A percentile compares a stretch with the other conserved stretches of the same genome.
phyloP scores from a whole-genome alignment of 2,888 invertebrate species.

The Volucella inflata region DNA sequence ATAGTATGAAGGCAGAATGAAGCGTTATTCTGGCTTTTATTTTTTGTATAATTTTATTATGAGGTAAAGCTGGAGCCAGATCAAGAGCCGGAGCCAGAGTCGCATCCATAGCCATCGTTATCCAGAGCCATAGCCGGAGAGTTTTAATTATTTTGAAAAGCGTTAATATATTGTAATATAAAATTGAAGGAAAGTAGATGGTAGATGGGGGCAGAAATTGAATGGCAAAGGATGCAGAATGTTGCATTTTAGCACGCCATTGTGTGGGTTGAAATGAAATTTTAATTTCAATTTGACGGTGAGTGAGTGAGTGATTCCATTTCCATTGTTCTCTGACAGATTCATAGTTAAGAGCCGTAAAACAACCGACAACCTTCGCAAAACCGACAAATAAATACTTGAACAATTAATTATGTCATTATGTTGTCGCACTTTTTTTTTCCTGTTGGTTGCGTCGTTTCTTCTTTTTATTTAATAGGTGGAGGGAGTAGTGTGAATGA shows the following conservation, averaged over 20 bases:
- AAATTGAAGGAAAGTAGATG: slow-evolving; percentile 3
- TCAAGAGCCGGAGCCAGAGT: too few species aligned
- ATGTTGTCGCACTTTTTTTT: slow-evolving; percentile 26
- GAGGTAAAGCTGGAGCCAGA: slow-evolving; percentile 1
- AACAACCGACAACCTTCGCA: slow-evolving; percentile 28
- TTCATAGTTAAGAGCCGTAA: slow-evolving; percentile 30
- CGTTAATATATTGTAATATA: slow-evolving; percentile 70
- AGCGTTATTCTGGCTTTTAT: slow-evolving; percentile 29
- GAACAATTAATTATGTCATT: slow-evolving; percentile 65
- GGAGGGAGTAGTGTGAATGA: slow-evolving; percentile 8
- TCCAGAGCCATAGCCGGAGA: background rate
- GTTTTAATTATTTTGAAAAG: slow-evolving; percentile 68
- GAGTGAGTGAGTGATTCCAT: slow-evolving; percentile 45
- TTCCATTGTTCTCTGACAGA: slow-evolving; percentile 45
- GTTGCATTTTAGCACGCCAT: slow-evolving; percentile 16
- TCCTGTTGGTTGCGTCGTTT: background rate
- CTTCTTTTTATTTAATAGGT: background rate
- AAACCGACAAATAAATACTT: slow-evolving; percentile 49
- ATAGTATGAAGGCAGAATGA: too few species aligned
- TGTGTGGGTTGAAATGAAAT: slow-evolving; percentile 32
- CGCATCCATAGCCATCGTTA: too few species aligned
- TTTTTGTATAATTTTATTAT: slow-evolving; percentile 49
- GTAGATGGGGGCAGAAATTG: too few species aligned
- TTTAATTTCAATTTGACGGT: slow-evolving; percentile 62
- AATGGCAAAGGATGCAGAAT: slow-evolving; percentile 9